Evolutionary conservation across 2,113 vertebrate genomes (phyloP).

Genomic region (Globicephala melas): DNA sequence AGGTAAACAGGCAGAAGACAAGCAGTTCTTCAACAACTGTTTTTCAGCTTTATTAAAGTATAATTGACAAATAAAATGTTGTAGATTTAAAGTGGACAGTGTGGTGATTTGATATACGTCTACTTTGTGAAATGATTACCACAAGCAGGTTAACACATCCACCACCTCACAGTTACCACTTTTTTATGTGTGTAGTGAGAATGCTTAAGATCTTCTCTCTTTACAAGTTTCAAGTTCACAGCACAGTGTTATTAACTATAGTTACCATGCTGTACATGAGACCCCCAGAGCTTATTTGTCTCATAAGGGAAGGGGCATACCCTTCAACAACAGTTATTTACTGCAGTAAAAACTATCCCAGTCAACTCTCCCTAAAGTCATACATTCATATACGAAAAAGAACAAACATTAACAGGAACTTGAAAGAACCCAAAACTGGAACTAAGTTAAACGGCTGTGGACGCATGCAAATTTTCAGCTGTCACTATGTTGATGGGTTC

Average conservation of each 20-base stretch:
- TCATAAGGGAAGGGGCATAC: neutral
- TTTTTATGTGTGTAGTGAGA: neutral
- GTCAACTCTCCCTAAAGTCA: neutral
- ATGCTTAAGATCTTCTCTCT: neutral
- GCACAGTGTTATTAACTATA: neutral
- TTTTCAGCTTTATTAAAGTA: neutral
- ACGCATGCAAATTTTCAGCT: constrained; percentile 4
- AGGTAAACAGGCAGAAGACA: neutral
- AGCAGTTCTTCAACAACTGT: neutral
- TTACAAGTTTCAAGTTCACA: neutral
- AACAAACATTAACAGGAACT: constrained; percentile 35
- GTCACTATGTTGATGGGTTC: neutral
- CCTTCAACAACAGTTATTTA: neutral
- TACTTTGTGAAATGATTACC: neutral
- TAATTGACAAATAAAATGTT: neutral
- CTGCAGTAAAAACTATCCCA: neutral
- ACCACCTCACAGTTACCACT: neutral
- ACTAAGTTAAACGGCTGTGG: neutral
- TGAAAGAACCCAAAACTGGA: neutral
- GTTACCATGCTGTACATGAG: neutral
- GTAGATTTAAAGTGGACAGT: neutral
- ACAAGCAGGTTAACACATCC: neutral
- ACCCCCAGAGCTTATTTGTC: neutral
- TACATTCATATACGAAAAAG: neutral
- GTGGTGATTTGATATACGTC: neutral